phyloP scores from a whole-genome alignment of 2,113 vertebrate genomes.

The Cyphomyrus plagiostoma region DNA sequence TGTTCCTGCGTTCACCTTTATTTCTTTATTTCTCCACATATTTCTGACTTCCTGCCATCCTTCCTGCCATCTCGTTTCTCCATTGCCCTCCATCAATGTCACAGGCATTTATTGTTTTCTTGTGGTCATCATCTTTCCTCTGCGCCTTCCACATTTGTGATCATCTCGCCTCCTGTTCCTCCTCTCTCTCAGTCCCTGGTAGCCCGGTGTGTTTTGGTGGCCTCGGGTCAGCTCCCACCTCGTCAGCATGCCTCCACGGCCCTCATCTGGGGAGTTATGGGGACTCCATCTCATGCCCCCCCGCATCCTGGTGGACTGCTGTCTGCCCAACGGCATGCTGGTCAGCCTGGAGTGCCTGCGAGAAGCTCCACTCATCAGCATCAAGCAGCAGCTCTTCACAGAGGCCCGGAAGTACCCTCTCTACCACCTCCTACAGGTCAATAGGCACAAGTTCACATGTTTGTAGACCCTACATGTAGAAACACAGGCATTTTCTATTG shows the following conservation, averaged over 20 bases:
- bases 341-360: constrained; percentile 68
- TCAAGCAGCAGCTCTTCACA: constrained; percentile 68
- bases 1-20: not conserved
- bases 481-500: not conserved
- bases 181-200: not conserved
- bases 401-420: constrained; percentile 67
- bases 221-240: constrained; percentile 44
- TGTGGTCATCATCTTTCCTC: not conserved
- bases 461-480: not conserved
- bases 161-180: not conserved
- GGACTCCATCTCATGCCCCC: constrained; percentile 73
- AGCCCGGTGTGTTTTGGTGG: constrained; percentile 38
- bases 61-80: not conserved
- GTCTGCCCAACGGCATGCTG: constrained; percentile 70
- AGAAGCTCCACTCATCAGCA: constrained; percentile 61
- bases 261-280: constrained; percentile 69
- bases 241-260: constrained; percentile 61
- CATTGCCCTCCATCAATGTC: not conserved
- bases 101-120: not conserved
- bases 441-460: not conserved
- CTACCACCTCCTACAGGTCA: constrained; percentile 64
- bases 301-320: constrained; percentile 70
- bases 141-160: not conserved
- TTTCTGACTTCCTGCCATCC: not conserved
- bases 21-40: not conserved